Evolutionary conservation across 2,888 invertebrate genomes (phyloP).

Genomic region (Acronicta aceris): DNA sequence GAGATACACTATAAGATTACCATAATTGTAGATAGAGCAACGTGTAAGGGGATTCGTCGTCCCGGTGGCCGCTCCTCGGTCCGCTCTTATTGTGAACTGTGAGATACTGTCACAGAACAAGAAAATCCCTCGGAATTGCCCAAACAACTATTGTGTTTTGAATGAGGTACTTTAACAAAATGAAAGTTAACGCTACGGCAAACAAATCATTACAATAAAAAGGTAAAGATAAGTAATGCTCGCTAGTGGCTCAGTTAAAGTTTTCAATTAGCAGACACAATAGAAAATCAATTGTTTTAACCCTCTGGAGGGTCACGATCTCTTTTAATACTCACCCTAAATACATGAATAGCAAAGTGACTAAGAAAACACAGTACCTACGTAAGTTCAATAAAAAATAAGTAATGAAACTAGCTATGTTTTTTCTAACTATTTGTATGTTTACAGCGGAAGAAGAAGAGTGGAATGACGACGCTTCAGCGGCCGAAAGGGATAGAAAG

Average conservation of each 20-base stretch:
- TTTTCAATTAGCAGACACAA: not conserved
- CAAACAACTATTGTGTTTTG: constrained; percentile 53
- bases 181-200: constrained; percentile 25
- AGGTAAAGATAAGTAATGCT: not conserved
- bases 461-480: constrained; percentile 73
- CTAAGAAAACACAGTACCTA: too few relatives aligned
- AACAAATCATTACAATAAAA: constrained; percentile 13
- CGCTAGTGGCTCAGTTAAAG: constrained; percentile 2
- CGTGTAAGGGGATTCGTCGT: constrained; percentile 65
- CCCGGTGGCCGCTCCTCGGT: constrained; percentile 61
- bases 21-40: constrained; percentile 72
- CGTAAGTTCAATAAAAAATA: too few relatives aligned
- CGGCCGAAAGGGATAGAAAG: constrained; percentile 51
- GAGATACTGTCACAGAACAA: constrained; percentile 61
- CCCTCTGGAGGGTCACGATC: too few relatives aligned
- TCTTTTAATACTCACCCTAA: too few relatives aligned
- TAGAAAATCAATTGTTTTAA: too few relatives aligned
- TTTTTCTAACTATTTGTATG: constrained; percentile 23
- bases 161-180: constrained; percentile 51
- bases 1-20: constrained; percentile 77
- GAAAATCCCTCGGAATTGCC: constrained; percentile 69
- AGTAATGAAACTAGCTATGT: too few relatives aligned
- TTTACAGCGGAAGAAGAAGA: constrained; percentile 83
- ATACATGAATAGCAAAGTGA: too few relatives aligned
- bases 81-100: constrained; percentile 63